Conservation (phyloP, 2,888 invertebrate genomes). For the Sphinx pinastri region DNA sequence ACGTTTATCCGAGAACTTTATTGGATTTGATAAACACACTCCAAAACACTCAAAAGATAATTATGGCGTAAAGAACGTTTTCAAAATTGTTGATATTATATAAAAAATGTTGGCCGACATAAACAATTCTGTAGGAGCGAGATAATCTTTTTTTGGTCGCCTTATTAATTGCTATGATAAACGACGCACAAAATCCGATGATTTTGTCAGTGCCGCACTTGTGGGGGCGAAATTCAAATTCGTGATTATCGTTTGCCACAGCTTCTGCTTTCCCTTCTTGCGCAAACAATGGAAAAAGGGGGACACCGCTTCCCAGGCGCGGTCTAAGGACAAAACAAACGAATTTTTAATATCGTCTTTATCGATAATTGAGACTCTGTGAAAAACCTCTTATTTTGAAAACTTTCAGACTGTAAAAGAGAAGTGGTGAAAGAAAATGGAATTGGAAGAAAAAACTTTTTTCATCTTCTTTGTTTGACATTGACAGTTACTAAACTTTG, state of each 20-base stretch:
- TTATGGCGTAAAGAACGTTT: slow-evolving; percentile 40
- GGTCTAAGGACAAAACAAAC: slow-evolving; percentile 83
- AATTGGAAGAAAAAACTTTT: slow-evolving; percentile 81
- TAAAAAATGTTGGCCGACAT: slow-evolving; percentile 56
- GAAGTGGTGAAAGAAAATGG: slow-evolving; percentile 80
- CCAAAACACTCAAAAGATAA: slow-evolving; percentile 41
- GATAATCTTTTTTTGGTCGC: slow-evolving; percentile 70
- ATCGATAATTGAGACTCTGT: slow-evolving; percentile 83
- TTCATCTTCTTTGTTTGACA: slow-evolving; percentile 84
- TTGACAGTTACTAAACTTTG: slow-evolving; percentile 82
- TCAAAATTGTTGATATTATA: slow-evolving; percentile 51
- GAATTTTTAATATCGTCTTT: slow-evolving; percentile 84
- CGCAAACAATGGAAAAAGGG: slow-evolving; percentile 80
- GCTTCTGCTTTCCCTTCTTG: slow-evolving; percentile 72
- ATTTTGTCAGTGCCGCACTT: slow-evolving; percentile 69
- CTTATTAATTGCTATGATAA: slow-evolving; percentile 78
- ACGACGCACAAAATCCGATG: slow-evolving; percentile 77
- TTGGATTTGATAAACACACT: slow-evolving; percentile 39
- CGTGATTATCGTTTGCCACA: slow-evolving; percentile 78
- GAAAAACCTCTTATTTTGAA: slow-evolving; percentile 83
- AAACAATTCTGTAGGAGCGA: slow-evolving; percentile 58
- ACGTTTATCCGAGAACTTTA: slow-evolving; percentile 56
- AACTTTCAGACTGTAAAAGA: slow-evolving; percentile 82
- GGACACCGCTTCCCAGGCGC: slow-evolving; percentile 75
- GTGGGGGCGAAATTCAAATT: slow-evolving; percentile 80